These are phyloP conservation scores for Drosophila neoperkinsi DNA, from an alignment of 2,888 invertebrate genomes.

Conservation along the genomic window DNA sequence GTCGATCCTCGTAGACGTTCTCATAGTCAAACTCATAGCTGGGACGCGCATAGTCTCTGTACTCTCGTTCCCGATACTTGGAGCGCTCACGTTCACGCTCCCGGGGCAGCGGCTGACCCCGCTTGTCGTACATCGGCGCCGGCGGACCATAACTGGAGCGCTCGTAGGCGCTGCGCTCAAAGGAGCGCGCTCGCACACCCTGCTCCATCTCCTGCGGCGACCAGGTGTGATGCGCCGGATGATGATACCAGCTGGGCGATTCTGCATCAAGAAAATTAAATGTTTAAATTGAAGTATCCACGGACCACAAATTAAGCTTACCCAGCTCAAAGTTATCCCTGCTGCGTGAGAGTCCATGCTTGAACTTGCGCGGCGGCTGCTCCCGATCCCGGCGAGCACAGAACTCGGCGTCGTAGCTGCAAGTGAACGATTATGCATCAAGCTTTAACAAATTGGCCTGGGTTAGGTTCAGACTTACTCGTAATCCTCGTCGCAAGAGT, in stretches of 20 bases:
- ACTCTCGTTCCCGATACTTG: constrained; percentile 81
- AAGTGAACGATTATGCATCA: constrained; percentile 10
- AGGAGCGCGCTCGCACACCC: constrained; percentile 81
- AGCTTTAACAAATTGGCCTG: too few species aligned
- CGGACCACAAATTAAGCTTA: constrained; percentile 35
- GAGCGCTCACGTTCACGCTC: constrained; percentile 66
- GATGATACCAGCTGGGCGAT: constrained; percentile 84
- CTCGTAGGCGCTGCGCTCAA: constrained; percentile 84
- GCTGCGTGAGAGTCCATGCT: constrained; percentile 83
- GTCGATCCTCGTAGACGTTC: constrained; percentile 83
- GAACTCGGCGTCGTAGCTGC: constrained; percentile 84
- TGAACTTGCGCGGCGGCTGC: constrained; percentile 81
- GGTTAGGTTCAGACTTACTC: constrained; percentile 86
- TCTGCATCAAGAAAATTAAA: constrained; percentile 54
- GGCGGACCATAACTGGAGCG: constrained; percentile 85
- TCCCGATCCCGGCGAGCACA: constrained; percentile 75
- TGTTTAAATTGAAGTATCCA: neutral
- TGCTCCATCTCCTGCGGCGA: constrained; percentile 85
- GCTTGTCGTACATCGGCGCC: constrained; percentile 85
- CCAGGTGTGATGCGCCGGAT: constrained; percentile 83
- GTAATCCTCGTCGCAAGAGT: constrained; percentile 90
- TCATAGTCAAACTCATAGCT: constrained; percentile 84
- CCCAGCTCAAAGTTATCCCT: constrained; percentile 85
- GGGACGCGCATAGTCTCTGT: constrained; percentile 84
- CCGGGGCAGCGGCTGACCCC: constrained; percentile 76